Percentiles rank a stretch among this genome's conserved stretches.
Evolutionary conservation across 2,113 vertebrate species (phyloP).

Genomic region (Gobius niger): DNA sequence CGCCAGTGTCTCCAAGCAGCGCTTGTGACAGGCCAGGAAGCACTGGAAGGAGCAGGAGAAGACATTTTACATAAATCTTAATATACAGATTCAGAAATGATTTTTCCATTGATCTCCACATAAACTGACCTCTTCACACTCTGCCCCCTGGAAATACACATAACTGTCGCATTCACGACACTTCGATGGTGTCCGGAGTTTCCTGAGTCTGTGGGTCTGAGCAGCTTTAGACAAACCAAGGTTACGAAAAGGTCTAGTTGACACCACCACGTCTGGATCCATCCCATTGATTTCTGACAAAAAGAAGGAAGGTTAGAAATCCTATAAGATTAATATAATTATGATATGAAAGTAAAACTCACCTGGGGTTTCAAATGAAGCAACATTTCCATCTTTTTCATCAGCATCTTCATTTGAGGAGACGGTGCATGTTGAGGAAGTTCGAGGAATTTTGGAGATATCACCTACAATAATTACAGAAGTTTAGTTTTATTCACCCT

Average conservation of each 20-base stretch:
- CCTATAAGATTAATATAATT: background rate
- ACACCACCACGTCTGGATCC: constrained; percentile 75
- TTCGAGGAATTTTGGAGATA: constrained; percentile 78
- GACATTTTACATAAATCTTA: background rate
- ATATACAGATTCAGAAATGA: background rate
- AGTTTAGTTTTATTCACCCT: background rate
- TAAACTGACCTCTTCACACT: constrained; percentile 90
- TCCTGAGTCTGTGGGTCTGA: constrained; percentile 88
- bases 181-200: constrained; percentile 89
- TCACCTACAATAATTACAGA: constrained; percentile 74
- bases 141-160: constrained; percentile 96
- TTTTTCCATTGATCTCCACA: background rate
- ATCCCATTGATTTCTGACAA: constrained; percentile 84
- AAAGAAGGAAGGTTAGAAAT: background rate
- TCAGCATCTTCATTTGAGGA: constrained; percentile 85
- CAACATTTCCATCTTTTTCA: constrained; percentile 76
- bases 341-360: background rate
- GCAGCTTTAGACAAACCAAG: constrained; percentile 91
- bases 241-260: constrained; percentile 87
- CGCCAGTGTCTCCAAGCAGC: constrained; percentile 93
- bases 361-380: constrained; percentile 83
- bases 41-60: constrained; percentile 74
- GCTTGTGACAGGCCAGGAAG: constrained; percentile 93
- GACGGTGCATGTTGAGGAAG: constrained; percentile 82
- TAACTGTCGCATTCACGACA: constrained; percentile 97